Evolutionary conservation across 92 coral and sea anemone species (phyloP).

Genomic region (Desmophyllum pertusum): DNA sequence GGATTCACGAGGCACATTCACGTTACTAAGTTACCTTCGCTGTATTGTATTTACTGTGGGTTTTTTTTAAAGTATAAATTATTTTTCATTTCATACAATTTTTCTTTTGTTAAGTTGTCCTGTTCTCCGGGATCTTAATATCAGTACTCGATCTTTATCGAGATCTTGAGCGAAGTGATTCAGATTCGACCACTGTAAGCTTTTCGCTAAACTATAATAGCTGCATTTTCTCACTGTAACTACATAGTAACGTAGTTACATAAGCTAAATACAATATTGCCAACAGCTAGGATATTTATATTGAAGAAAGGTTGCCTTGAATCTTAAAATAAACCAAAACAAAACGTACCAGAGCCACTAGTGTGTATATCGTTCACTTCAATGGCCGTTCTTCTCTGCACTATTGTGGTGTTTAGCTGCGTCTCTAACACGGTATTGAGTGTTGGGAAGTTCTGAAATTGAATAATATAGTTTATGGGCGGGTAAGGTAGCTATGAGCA

Average conservation of each 20-base stretch:
- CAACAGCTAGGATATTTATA: constrained; percentile 13
- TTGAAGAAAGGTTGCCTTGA: neutral
- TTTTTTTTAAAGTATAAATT: neutral
- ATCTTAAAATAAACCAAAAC: neutral
- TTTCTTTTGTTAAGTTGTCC: no score
- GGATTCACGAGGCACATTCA: no score
- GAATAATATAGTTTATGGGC: constrained; percentile 1
- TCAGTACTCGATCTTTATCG: neutral
- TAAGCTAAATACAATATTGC: neutral
- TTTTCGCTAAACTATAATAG: neutral
- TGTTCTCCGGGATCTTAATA: neutral
- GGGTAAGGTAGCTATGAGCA: neutral
- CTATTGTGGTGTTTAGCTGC: neutral
- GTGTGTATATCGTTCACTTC: neutral
- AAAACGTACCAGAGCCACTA: neutral
- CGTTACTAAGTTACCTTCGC: neutral
- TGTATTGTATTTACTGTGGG: neutral
- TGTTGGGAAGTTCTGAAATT: neutral
- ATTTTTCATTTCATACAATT: neutral
- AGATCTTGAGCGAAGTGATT: neutral
- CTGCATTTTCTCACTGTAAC: neutral
- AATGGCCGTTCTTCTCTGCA: neutral
- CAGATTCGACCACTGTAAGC: neutral
- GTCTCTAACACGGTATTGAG: neutral
- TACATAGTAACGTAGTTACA: neutral